A percentile compares a stretch with the other conserved stretches of the same genome.
Conservation (phyloP, 2,797 vertebrate species). For the Catamblyrhynchus diadema region DNA sequence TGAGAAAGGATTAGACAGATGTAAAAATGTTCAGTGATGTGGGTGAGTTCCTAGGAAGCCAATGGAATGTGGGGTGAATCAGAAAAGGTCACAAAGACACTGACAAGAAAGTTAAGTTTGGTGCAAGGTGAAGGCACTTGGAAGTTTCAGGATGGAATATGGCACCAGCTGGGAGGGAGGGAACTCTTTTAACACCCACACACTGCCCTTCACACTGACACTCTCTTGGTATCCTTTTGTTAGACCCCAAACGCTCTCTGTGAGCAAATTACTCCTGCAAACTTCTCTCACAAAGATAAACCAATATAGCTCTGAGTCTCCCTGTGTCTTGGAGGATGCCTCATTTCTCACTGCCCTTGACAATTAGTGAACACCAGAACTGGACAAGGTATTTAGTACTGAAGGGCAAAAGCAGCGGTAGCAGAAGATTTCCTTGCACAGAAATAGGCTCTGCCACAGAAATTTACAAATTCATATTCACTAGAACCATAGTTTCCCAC, state of each 20-base stretch:
- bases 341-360: not conserved
- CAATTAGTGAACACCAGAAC: not conserved
- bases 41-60: not conserved
- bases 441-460: not conserved
- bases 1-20: not conserved
- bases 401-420: not conserved
- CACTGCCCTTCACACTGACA: not conserved
- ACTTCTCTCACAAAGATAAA: not conserved
- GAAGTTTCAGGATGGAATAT: not conserved
- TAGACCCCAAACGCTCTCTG: not conserved
- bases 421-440: not conserved
- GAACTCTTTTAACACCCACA: not conserved
- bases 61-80: fast-evolving
- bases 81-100: not conserved
- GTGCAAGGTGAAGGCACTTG: not conserved
- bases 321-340: not conserved
- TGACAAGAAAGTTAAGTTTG: not conserved
- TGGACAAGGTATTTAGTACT: not conserved
- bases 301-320: not conserved
- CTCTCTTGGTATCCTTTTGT: not conserved
- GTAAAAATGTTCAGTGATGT: not conserved
- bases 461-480: not conserved
- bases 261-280: not conserved
- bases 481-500: not conserved
- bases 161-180: not conserved